Evolutionary conservation across 2,888 invertebrate genomes (phyloP).

Genomic region (Agonopterix heracliana): DNA sequence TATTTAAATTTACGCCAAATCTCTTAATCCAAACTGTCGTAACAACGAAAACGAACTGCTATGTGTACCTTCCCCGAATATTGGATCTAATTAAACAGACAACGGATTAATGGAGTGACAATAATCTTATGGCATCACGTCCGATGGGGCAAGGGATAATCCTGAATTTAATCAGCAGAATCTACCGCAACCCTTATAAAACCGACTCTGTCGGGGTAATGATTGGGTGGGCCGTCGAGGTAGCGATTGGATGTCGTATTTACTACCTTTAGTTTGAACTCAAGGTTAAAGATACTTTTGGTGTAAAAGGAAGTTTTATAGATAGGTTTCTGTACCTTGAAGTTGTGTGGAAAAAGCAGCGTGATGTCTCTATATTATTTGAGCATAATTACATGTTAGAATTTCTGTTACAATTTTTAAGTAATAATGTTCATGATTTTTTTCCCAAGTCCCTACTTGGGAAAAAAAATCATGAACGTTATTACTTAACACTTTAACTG

Average conservation of each 20-base stretch:
- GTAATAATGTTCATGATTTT: no score
- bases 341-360: no score
- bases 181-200: constrained; percentile 43
- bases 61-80: constrained; percentile 6
- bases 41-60: constrained; percentile 23
- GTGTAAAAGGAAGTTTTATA: no score
- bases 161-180: constrained; percentile 65
- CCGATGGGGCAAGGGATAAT: constrained; percentile 53
- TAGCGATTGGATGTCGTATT: neutral
- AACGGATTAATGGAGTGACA: constrained; percentile 69
- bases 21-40: constrained; percentile 18
- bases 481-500: no score
- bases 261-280: no score
- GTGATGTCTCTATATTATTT: no score
- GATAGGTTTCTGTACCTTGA: no score
- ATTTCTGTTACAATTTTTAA: no score
- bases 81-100: constrained; percentile 57
- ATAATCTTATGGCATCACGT: constrained; percentile 61
- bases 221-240: constrained; percentile 2
- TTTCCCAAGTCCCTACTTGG: no score
- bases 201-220: constrained; percentile 12
- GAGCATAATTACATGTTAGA: no score
- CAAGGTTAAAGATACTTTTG: no score
- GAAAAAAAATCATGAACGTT: no score
- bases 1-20: constrained; percentile 19